A percentile compares a stretch with the other conserved stretches of the same genome.
Evolutionary conservation across 2,888 invertebrate genomes (phyloP).

Genomic region (Gonocerus acuteangulatus): DNA sequence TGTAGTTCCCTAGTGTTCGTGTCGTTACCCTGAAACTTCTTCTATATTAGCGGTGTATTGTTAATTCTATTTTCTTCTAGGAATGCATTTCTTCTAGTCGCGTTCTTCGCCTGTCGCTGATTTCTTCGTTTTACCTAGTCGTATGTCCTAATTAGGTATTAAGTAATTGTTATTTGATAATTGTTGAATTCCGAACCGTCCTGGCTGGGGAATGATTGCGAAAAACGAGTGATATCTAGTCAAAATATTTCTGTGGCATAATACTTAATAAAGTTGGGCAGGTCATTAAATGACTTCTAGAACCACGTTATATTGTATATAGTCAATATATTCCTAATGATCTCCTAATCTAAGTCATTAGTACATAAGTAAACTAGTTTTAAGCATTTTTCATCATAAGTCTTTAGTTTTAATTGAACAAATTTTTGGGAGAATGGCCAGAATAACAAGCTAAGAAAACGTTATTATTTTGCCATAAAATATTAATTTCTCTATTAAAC

Average conservation of each 20-base stretch:
- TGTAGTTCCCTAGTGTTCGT: background rate
- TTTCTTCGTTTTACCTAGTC: no score
- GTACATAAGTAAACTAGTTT: slow-evolving; percentile 9
- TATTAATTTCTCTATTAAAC: no score
- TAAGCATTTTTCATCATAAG: background rate
- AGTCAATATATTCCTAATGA: slow-evolving; percentile 29
- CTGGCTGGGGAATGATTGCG: slow-evolving; percentile 11
- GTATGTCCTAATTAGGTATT: no score
- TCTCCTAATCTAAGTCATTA: slow-evolving; percentile 32
- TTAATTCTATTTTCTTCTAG: no score
- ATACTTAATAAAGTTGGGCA: background rate
- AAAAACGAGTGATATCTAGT: slow-evolving; percentile 25
- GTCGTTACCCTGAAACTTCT: slow-evolving; percentile 1
- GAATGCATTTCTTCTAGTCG: no score
- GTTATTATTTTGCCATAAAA: no score
- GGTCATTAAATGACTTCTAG: slow-evolving; percentile 7
- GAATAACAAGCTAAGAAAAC: background rate
- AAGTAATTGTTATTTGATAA: no score
- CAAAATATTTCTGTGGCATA: slow-evolving; percentile 22
- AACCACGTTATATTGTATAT: slow-evolving; percentile 32
- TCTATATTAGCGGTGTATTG: background rate
- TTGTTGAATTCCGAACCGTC: slow-evolving; percentile 1
- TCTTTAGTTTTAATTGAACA: background rate
- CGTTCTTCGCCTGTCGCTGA: no score
- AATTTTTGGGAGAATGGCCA: slow-evolving; percentile 13